Base-by-base conservation (phyloP, 2,888 invertebrate species). In the Andricus curvator region DNA sequence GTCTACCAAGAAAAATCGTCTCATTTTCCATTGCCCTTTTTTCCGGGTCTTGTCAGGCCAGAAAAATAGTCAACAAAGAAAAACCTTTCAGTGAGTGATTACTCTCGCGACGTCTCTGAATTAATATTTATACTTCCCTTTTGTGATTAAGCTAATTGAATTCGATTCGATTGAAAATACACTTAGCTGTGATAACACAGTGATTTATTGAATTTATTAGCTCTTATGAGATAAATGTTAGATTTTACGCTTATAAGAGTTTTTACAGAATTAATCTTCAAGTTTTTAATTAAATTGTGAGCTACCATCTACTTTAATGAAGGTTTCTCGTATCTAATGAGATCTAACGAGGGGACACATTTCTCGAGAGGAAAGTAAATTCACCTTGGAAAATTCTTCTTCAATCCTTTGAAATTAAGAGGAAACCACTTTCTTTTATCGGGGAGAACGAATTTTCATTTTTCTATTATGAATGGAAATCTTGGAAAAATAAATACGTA, bases 1-100 rank as follows among this genome's bases (percentile, higher is more conserved):
- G 81, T 83, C 81, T 80, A 80, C 48, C 51, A 60, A 78, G 79
- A 85, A 81, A 83, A 81, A 77, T 85, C 74, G 76, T 79, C 80
- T 68, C 79, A 22, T 17, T 48, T 68, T 48, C 48, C 9, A 48
- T 22, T 68, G 25, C 17, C 25, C 48, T 25, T 48, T 48, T 48
- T 67, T 44, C 22, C 44, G 25, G 44, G 44, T 48, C 44, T 68
- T 68, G 44, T 13, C 44, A 68, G 66, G 66, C 41, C 41, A 68
- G 44, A 48, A 25, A 48, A 68, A 48, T 68, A 67, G 67, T 33
- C 41, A 67, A 44, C 41, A 41, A 67, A 41, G 41, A 8, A 41
- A 67, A 67, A 41, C 41, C 20, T 67, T 67, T 67, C 22, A 67
- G 67, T 13, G n/a, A 67, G 5, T 22, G 37, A 67, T 67, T 67